Conservation (phyloP, 2,113 vertebrate genomes). For the Agapornis roseicollis region DNA sequence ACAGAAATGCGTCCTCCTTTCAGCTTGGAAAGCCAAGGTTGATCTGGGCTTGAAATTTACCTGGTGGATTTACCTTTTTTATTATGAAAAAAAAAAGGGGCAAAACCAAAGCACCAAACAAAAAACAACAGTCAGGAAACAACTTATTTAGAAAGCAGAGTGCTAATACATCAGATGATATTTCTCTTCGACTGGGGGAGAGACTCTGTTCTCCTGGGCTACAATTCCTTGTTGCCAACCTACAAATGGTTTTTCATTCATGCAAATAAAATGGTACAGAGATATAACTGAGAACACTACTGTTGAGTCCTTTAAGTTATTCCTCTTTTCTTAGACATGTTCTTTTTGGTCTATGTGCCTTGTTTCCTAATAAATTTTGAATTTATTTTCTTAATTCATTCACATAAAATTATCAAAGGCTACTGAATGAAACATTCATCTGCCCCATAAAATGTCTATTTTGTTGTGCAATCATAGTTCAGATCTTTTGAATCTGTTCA, state of each 20-base stretch:
- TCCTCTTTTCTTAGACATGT: not conserved
- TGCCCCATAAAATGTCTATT: not conserved
- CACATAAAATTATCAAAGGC: not conserved
- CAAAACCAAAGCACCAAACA: not conserved
- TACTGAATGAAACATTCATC: not conserved
- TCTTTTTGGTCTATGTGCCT: not conserved
- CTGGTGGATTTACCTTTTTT: not conserved
- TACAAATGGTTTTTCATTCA: not conserved
- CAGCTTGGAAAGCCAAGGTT: not conserved
- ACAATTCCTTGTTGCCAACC: not conserved
- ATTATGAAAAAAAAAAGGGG: not conserved
- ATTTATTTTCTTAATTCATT: not conserved
- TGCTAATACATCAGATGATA: not conserved
- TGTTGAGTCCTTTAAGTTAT: not conserved
- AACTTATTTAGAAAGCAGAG: not conserved
- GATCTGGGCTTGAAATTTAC: not conserved
- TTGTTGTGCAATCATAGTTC: not conserved
- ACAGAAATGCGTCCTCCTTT: not conserved
- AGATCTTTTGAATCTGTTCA: not conserved
- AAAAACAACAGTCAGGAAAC: not conserved
- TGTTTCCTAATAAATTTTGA: not conserved
- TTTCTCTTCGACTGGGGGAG: not conserved
- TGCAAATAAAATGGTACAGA: not conserved
- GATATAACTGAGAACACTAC: not conserved
- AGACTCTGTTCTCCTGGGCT: not conserved